Evolutionary conservation across 2,113 vertebrate species (phyloP).

Genomic region (Myiopsitta monachus): DNA sequence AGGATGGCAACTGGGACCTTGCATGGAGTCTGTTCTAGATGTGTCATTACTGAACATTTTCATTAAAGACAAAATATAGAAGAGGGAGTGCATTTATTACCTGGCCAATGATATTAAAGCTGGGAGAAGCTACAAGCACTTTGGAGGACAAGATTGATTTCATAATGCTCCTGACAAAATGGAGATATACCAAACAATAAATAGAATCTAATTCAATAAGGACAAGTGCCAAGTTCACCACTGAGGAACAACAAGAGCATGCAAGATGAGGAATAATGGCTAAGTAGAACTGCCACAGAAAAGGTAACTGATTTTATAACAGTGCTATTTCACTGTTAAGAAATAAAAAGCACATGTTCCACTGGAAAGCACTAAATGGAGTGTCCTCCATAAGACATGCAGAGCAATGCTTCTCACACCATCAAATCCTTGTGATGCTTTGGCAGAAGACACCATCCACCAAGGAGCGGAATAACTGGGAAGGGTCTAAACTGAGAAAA

Average conservation of each 20-base stretch:
- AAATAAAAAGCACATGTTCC: neutral
- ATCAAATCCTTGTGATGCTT: neutral
- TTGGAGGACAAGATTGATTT: neutral
- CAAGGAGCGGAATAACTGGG: neutral
- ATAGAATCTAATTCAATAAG: neutral
- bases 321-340: neutral
- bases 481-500: neutral
- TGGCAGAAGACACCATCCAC: neutral
- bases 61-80: neutral
- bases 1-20: neutral
- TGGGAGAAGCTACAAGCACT: neutral
- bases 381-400: neutral
- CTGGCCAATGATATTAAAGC: neutral
- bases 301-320: neutral
- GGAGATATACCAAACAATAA: neutral
- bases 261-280: neutral
- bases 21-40: neutral
- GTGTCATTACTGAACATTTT: neutral
- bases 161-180: neutral
- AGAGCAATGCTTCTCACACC: neutral
- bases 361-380: neutral
- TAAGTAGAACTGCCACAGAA: neutral
- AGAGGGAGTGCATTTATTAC: neutral
- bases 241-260: neutral
- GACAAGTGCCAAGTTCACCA: neutral